Percentiles rank a stretch among this genome's conserved stretches.
phyloP scores from a whole-genome alignment of 1,140 invertebrate species.

The Parasteatoda tepidariorum region DNA sequence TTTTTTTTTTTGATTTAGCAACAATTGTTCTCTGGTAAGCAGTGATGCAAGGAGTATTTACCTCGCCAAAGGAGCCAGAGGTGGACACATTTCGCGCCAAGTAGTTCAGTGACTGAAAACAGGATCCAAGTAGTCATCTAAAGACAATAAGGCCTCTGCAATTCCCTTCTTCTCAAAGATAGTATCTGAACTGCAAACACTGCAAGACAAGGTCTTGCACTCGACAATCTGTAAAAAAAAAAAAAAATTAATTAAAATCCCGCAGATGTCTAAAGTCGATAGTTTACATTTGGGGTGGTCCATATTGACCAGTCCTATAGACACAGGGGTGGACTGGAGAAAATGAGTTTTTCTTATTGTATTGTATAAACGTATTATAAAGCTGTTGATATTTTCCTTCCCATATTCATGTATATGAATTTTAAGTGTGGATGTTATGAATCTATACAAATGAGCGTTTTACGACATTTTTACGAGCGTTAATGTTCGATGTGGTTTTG shows the following conservation, averaged over 20 bases:
- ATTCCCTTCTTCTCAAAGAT: not conserved
- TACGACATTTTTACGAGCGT: not conserved
- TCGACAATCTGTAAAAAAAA: not conserved
- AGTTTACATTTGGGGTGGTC: not conserved
- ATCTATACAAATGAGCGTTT: not conserved
- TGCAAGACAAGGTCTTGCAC: not conserved
- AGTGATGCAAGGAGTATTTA: not conserved
- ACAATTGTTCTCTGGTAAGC: conserved; percentile 42
- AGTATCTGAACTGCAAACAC: not conserved
- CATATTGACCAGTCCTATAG: not conserved
- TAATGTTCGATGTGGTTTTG: not conserved
- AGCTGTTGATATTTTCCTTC: not conserved
- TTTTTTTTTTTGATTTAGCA: conserved; percentile 10
- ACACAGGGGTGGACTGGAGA: not conserved
- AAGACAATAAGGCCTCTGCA: not conserved
- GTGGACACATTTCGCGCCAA: not conserved
- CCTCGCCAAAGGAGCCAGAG: not conserved
- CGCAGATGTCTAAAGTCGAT: not conserved
- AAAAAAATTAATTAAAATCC: not conserved
- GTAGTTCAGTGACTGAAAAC: not conserved
- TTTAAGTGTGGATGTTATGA: not conserved
- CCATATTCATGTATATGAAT: not conserved
- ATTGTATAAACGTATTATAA: not conserved
- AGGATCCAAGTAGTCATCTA: not conserved
- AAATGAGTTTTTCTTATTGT: not conserved